These are phyloP conservation scores for Hylyphantes graminicola DNA, from an alignment of 1,140 invertebrate species.

Conservation along the genomic window DNA sequence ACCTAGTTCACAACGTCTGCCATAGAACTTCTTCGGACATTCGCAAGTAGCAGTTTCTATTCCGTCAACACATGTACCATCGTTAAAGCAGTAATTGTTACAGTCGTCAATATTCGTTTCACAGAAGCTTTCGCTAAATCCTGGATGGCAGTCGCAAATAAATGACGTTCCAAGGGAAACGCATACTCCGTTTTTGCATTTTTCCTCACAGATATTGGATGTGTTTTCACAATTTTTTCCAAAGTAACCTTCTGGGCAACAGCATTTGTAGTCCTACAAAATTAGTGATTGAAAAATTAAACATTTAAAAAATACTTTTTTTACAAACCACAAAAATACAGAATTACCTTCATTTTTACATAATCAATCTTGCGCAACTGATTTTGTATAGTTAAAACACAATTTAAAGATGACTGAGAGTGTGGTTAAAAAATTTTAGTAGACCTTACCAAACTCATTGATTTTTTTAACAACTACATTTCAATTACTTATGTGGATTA, in stretches of 20 bases:
- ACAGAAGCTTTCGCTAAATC: slow-evolving; percentile 79
- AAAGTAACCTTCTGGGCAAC: slow-evolving; percentile 90
- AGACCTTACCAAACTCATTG: too few species aligned
- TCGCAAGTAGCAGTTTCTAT: slow-evolving; percentile 69
- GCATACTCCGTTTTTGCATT: slow-evolving; percentile 90
- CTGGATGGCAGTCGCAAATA: slow-evolving; percentile 78
- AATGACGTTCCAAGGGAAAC: slow-evolving; percentile 73
- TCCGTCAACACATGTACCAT: slow-evolving; percentile 89
- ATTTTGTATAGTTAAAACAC: too few species aligned
- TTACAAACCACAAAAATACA: too few species aligned
- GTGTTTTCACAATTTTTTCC: slow-evolving; percentile 91
- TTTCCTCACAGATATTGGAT: slow-evolving; percentile 81
- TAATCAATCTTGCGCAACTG: too few species aligned
- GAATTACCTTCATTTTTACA: too few species aligned
- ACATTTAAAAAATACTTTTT: too few species aligned
- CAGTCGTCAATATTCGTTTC: slow-evolving; percentile 92
- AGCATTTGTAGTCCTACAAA: slow-evolving; percentile 89
- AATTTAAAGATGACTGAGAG: too few species aligned
- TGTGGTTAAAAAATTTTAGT: too few species aligned
- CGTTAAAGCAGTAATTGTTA: slow-evolving; percentile 83
- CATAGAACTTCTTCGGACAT: slow-evolving; percentile 77
- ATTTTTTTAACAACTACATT: too few species aligned
- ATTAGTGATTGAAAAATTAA: too few species aligned
- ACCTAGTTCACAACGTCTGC: slow-evolving; percentile 83
- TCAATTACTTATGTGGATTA: too few species aligned